Base-by-base conservation (phyloP, 2,797 vertebrate species). In the Phalloptychus januarius region DNA sequence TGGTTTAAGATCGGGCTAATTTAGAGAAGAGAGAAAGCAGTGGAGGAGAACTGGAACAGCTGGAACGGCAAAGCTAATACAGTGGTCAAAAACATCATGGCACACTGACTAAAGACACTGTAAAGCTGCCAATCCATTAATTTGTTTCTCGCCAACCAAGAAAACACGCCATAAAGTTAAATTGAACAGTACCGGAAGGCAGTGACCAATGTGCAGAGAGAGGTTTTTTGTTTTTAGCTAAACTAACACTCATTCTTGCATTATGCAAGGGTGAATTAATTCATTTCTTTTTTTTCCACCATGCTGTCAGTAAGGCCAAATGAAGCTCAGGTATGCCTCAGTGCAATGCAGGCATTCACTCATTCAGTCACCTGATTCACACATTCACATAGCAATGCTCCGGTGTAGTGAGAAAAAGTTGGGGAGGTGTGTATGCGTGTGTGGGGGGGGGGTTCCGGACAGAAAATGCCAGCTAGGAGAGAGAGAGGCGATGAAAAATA, bases 401-500 rank as follows among this genome's bases (percentile, higher is more conserved):
- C 54, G 4, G 56, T 70, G 74, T 42, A 46, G 74, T 61, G n/a
- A 23, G 42, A 61, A 20, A 10, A 11, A 25, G 40, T 52, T 50
- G 20, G 7, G 48, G 48, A 20, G 7, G 20, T 23, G 10, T 23
- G 33, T n/a, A n/a, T n/a, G 8, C 1, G 13, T 28, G 7, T 67
- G 63, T 28, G 5, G 12, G 31, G 16, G 58, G 16, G 58, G 58
- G 15, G 58, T 44, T 28, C 40, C 0, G 5, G 63, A 65, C 74
- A 63, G 71, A 79, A 46, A 69, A 74, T 86, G 88, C 84, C 84
- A 79, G 85, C 80, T 88, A 81, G 79, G 73, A 85, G 85, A 86
- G 73, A 85, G 85, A 86, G 85, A 77, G 52, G 72, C 1, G 74
- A 86, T 86, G 88, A 87, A 88, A 92, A 88, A 88, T 88, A 89